Base-by-base conservation (phyloP, 2,113 vertebrate genomes). In the Vulpes vulpes region DNA sequence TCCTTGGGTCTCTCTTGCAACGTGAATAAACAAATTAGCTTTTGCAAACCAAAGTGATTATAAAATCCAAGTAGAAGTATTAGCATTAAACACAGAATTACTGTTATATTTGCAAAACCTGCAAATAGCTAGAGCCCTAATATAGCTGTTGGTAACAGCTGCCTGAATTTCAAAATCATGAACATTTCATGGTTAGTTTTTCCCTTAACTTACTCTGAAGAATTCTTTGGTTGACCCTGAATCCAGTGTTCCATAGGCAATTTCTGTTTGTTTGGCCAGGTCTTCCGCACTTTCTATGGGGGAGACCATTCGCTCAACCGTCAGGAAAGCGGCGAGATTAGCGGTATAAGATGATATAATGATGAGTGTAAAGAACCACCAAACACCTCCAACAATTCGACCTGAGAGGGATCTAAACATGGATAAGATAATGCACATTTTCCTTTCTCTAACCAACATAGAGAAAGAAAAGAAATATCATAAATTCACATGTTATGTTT, bases 291-390 rank as follows among this genome's bases (percentile, higher is more conserved):
- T 99, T 98, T 99, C 99, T 98, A 99, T 99, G 89, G 99, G 99
- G 0, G 99, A 99, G 94, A 99, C 99, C 99, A 99, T 99, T 98
- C 99, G 98, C 98, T 99, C 99, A 97, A 99, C 99, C 3, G 99
- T 99, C 98, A 99, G 99, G 99, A 99, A 99, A 94, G 99, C 99
- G 97, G 99, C 99, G 97, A 99, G 99, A 98, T 99, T 99, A 98
- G 99, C 99, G 67, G 99, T 99, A 97, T 99, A 99, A 74, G 99
- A 99, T 51, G 99, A 99, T 98, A 99, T 99, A 98, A 99, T 99
- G 99, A 99, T 99, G 95, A 99, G 99, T 1, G 99, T 99, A 98
- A 99, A 99, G 99, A 99, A 99, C 99, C 99, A 99, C 99, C 99
- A 99, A 78, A 99, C 99, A 65, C 99, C 99, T 98, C 99, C 99